These are phyloP conservation scores for Eurytoma californica DNA, from an alignment of 2,888 invertebrate species.

Conservation along the genomic window DNA sequence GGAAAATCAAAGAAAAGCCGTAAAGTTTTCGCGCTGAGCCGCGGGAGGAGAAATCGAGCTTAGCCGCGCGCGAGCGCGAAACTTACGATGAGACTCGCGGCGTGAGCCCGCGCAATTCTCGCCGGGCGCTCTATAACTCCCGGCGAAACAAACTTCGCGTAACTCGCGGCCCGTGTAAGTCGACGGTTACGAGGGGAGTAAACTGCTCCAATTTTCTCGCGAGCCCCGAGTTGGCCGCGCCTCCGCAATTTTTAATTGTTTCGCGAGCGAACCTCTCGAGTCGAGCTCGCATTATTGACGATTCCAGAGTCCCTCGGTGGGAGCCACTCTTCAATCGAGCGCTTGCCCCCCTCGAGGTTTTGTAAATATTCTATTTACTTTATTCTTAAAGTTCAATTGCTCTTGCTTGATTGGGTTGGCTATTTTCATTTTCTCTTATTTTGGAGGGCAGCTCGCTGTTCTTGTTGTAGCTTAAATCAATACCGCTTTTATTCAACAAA, in stretches of 20 bases:
- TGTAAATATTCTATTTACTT: no score
- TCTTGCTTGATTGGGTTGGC: no score
- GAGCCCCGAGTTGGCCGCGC: not conserved
- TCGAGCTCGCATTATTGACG: no score
- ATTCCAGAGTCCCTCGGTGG: no score
- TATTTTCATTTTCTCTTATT: no score
- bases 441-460: no score
- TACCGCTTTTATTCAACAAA: no score
- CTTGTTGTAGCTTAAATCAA: no score
- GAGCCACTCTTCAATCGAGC: no score
- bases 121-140: constrained; percentile 49
- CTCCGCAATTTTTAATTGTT: constrained; percentile 29
- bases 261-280: not conserved
- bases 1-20: constrained; percentile 54
- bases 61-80: constrained; percentile 26
- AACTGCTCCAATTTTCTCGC: constrained; percentile 53
- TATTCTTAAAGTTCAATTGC: no score
- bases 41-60: constrained; percentile 40
- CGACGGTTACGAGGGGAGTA: constrained; percentile 49
- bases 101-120: constrained; percentile 40
- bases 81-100: constrained; percentile 51
- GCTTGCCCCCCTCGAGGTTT: not conserved
- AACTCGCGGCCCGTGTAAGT: constrained; percentile 35
- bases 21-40: constrained; percentile 38
- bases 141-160: constrained; percentile 55